Conservation (phyloP, 2,113 vertebrate species). For the Tonatia bakeri region DNA sequence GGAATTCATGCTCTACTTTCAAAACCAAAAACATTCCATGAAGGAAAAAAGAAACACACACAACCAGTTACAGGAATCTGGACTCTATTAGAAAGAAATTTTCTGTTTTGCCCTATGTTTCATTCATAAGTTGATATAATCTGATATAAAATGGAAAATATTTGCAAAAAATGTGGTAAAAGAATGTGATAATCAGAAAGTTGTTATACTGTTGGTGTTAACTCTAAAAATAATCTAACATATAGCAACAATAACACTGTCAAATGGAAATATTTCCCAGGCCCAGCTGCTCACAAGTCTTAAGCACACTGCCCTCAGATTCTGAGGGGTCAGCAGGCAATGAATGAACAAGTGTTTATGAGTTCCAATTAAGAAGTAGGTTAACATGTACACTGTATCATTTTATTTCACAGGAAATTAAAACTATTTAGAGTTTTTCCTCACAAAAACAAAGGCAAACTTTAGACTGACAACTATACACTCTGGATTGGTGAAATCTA, state of each 20-base stretch:
- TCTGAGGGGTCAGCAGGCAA: not conserved
- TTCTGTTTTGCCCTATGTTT: not conserved
- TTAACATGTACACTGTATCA: not conserved
- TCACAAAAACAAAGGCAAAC: not conserved
- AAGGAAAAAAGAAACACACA: not conserved
- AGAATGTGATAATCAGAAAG: constrained; percentile 19
- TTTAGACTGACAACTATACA: not conserved
- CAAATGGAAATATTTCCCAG: not conserved
- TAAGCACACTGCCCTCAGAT: not conserved
- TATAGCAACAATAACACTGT: not conserved
- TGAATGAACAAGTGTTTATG: not conserved
- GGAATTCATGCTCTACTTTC: constrained; percentile 37
- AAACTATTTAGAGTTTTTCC: not conserved
- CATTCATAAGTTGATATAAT: constrained; percentile 21
- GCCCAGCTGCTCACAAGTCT: not conserved
- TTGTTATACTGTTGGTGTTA: not conserved
- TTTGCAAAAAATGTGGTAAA: constrained; percentile 2
- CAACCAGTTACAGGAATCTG: constrained; percentile 23
- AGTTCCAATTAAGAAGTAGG: not conserved
- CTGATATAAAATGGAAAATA: constrained; percentile 22
- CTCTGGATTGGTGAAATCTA: not conserved
- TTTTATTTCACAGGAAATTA: not conserved
- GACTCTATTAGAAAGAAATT: constrained; percentile 26
- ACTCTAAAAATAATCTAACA: constrained; percentile 44
- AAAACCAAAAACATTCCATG: constrained; percentile 35